Evolutionary conservation across 1,140 invertebrate species (phyloP), one percentile per base, ranked within the genome.

Genomic region (Cardiocondyla obscurior): DNA sequence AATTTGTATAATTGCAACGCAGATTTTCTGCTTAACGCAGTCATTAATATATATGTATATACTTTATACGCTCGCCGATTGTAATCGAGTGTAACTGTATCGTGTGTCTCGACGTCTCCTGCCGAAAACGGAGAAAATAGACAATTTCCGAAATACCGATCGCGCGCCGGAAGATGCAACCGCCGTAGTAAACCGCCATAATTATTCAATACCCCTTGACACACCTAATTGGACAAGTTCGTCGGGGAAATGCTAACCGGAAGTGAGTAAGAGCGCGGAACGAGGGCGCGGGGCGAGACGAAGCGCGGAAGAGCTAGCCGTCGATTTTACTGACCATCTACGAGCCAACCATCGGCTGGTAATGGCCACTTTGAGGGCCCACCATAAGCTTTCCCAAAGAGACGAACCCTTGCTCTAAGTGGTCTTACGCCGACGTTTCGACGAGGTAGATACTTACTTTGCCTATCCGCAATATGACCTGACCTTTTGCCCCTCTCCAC

Each of bases 341-440:
- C 73, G 83, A 82, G 74, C 81, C 85, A 88, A 88, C 84, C 85
- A 89, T 83, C 76, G 89, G 89, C 88, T 88, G 88, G 90, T 92
- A 93, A 93, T 92, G 91, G 93, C 90, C 92, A 93, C 93, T 94
- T 92, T 93, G 91, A 90, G 92, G 93, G 89, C 86, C 86, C 88
- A 86, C 85, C 90, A 88, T 91, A 90, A 91, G 91, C 90, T 92
- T 88, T 86, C 79, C 86, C 84, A 87, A 93, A 92, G 90, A 87
- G 88, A 89, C 81, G 86, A 85, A 88, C 82, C 88, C 87, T 90
- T 89, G 77, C 84, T 82, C 82, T 92, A 92, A 92, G 91, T 92
- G 92, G 90, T 86, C 87, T 92, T 92, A 92, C 86, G 84, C 85
- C 85, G 86, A 88, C 83, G 85, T 91, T 90, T 91, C 90, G 64